Conservation (phyloP, 2,797 vertebrate genomes). For the Podarcis lilfordi region DNA sequence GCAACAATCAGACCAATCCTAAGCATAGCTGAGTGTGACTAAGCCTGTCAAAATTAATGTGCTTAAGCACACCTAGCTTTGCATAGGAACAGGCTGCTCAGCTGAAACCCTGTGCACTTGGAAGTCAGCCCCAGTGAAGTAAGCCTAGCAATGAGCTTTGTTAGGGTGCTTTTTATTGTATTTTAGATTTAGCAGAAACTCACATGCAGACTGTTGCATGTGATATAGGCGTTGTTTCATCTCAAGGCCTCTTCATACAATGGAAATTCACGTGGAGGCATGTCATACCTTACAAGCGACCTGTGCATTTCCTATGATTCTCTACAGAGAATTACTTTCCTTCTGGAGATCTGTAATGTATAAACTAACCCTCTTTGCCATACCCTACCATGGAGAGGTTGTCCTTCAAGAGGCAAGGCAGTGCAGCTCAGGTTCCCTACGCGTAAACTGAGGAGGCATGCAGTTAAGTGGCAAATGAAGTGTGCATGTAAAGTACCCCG, state of each 20-base stretch:
- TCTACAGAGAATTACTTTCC: background rate
- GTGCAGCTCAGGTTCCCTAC: constrained; percentile 18
- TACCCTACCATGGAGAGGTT: background rate
- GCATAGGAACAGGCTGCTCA: background rate
- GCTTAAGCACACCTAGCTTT: background rate
- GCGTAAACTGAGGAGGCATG: constrained; percentile 22
- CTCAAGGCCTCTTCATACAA: background rate
- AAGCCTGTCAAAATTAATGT: background rate
- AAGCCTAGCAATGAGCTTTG: too few species aligned
- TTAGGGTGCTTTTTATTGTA: background rate
- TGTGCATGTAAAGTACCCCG: constrained; percentile 54
- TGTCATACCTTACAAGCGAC: background rate
- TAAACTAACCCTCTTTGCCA: background rate
- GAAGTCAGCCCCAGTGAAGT: background rate
- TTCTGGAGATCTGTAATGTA: background rate
- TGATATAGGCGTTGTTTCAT: background rate
- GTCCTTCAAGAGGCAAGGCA: constrained; percentile 16
- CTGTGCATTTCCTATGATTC: background rate
- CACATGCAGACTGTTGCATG: background rate
- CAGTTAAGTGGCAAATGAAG: constrained; percentile 50
- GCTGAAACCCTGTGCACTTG: background rate
- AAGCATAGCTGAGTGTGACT: background rate
- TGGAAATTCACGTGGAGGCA: background rate
- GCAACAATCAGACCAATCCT: background rate
- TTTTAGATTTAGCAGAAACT: background rate